Base-by-base conservation (phyloP, 2,113 vertebrate species). In the Dicentrarchus labrax region DNA sequence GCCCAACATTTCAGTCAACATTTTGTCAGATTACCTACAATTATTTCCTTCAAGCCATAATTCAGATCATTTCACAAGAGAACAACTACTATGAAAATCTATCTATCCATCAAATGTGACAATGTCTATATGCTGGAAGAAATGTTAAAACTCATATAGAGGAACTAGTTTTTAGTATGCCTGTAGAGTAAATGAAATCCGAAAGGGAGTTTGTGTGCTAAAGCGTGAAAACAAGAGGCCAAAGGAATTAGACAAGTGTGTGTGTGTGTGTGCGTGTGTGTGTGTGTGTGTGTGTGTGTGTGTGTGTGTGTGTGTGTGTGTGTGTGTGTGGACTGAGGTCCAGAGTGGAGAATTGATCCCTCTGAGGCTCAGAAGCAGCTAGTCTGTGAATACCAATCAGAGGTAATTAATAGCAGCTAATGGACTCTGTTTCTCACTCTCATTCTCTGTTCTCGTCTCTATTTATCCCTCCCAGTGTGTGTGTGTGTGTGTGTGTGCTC, bases 321-420 rank as follows among this genome's bases (percentile, higher is more conserved):
- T 38, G 57, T 61, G 72, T 85, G 86, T 85, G 86, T 86, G 78
- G 86, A 85, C 85, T 69, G 80, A 70, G 72, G 78, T 92, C 88
- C 85, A 88, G 85, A 76, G 77, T 21, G 64, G 65, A 81, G 85
- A 86, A 93, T 84, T 86, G 93, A 95, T 94, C 92, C 86, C 84
- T 85, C 68, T 43, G 78, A 79, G 81, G 79, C 88, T 87, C 86
- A 89, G 77, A 83, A 81, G 86, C 82, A 88, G 88, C 69, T 21
- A 61, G 88, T 89, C 80, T 90, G 82, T 91, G 93, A 94, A 94
- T 93, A 94, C 87, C 90, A 95, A 94, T 94, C 89, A 88, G 86
- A 68, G 61, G 91, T 94, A 92, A 95, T 95, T 95, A 94, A 94
- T 92, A 92, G 83, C 83, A 85, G 87, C 92, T 95, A 95, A 95